Evolutionary conservation across 2,797 vertebrate species (phyloP), one percentile per base, ranked within the genome.

Genomic region (Naso thynnoides): DNA sequence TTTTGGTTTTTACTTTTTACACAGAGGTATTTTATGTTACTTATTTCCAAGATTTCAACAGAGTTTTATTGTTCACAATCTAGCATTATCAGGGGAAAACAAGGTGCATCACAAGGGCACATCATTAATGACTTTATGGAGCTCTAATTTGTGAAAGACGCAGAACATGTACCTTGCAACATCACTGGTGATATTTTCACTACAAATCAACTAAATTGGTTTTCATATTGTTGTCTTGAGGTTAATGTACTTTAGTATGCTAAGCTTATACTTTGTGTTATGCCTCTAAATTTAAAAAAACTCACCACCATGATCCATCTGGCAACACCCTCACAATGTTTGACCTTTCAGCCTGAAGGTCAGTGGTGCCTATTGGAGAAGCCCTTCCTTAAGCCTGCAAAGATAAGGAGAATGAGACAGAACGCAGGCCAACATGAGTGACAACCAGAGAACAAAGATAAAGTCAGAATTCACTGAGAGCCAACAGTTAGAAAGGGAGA

Each of bases 231-330:
- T 45, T 18, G 10, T 54, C 58, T 19, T 52, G 4, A 44, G 5
- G 60, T 15, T 39, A 23, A n/a, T 60, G 9, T 18, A 19, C 27
- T 62, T 70, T 13, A 41, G 49, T 4, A 29, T 45, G 13, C 33
- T 60, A 52, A 23, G 4, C 3, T 54, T n/a, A 27, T 26, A 44
- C 36, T 45, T 47, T 47, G 18, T 15, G 29, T 48, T 42, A 21
- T 8, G 7, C 8, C 23, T 73, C 14, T 24, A 70, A 23, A 13
- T 41, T 5, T 23, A 4, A 77, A 4, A 77, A 62, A 23, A 63
- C 86, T 89, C 50, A 89, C 87, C 87, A 87, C 69, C 89, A 89
- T 91, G 80, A 90, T 93, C 92, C 91, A 93, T 92, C 58, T 27
- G 79, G 59, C 75, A 85, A 58, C 39, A 31, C 79, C 70, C 70